Base-by-base conservation (phyloP, 2,113 vertebrate genomes). In the Saccopteryx bilineata region DNA sequence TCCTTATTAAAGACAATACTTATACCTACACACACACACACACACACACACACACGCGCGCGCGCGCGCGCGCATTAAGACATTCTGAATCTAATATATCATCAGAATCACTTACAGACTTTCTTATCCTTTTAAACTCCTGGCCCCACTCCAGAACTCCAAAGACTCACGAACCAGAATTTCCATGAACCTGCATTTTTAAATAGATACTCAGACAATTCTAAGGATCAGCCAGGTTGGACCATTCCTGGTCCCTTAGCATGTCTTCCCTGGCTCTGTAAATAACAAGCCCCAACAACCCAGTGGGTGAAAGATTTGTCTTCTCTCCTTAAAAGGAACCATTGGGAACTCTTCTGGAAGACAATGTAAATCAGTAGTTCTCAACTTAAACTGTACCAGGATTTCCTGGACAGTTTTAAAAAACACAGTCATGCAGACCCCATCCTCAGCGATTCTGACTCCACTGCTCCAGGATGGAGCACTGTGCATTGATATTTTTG, bases 111-210 rank as follows among this genome's bases (percentile, higher is more conserved):
- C 26, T 88, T 10, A 50, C 0, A 50, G 5, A 84, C 14, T 17
- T 5, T 63, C 58, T 80, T 11, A 60, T 33, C 48, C 19, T 63
- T 10, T 66, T 4, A 58, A 81, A 71, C 31, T 26, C 39, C 15
- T 84, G 18, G 31, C 1, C 18, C 11, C 39, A 6, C 12, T 21
- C 12, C n/a, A 33, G 31, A 54, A 23, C 3, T 54, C 61, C 33
- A 56, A 65, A 83, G 48, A 91, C 15, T 65, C 33, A 54, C 1
- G 0, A 66, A 71, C 54, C 23, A 78, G 50, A 74, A 50, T 65
- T 85, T 93, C 79, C 78, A 12, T 24, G 54, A 92, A 90, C 74
- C 48, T 63, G 7, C 50, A 61, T 87, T 89, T 89, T 92, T 58
- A 80, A 56, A 56, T 5, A 87, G 13, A 71, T 24, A 48, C 6